phyloP scores from a whole-genome alignment of 2,797 vertebrate genomes.

The Pyrocephalus nanus region DNA sequence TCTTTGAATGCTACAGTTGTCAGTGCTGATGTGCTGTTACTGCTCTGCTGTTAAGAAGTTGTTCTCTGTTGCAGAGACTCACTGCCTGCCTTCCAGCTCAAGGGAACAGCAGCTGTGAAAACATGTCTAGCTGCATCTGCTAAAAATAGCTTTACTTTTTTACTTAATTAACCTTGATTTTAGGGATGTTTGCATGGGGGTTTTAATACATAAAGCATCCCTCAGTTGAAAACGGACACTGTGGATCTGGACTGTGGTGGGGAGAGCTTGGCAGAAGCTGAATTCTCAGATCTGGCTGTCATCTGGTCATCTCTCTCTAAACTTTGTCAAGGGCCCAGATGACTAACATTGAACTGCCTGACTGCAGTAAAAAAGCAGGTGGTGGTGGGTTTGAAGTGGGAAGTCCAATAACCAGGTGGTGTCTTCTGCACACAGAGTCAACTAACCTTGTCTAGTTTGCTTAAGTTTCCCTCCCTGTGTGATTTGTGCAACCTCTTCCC shows the following conservation, averaged over 20 bases:
- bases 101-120: background rate
- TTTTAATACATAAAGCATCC: background rate
- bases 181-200: fast-evolving
- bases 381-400: background rate
- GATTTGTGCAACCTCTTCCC: fast-evolving
- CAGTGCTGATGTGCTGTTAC: background rate
- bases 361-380: background rate
- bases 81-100: background rate
- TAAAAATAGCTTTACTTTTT: background rate
- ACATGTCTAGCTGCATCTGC: background rate
- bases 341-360: background rate
- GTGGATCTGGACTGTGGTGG: background rate
- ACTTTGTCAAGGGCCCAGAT: background rate
- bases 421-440: background rate
- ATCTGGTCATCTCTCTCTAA: background rate
- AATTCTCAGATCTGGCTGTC: background rate
- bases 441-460: background rate
- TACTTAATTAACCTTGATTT: background rate
- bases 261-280: background rate
- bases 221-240: background rate
- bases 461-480: background rate
- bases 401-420: background rate
- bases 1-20: fast-evolving
- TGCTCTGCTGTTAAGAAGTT: background rate
- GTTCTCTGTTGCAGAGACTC: background rate